Evolutionary conservation across 2,888 invertebrate species (phyloP), one percentile per base, ranked within the genome.

Genomic region (Plebejus argus): DNA sequence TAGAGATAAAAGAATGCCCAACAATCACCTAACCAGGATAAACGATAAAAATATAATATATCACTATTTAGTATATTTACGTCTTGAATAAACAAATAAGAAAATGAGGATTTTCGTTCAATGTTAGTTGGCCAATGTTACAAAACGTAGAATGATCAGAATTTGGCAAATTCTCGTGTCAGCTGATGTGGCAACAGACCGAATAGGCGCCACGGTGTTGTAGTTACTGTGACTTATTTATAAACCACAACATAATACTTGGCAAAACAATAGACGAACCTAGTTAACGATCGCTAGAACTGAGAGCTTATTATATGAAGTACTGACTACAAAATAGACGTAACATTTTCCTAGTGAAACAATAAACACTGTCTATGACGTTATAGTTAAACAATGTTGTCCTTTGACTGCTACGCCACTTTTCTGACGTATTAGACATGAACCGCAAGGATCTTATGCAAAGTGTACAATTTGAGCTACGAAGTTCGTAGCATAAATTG

Each of bases 201-300:
- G 39, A 35, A 8, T 20, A n/a, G 18, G 70, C 70, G 70, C 70
- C 70, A 70, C 70, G 33, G 35, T 39, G 18, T 33, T 70, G 33
- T 70, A 39, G 70, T 70, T 70, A 70, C 35, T 39, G 39, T 8
- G 39, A 70, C 45, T 70, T 70, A 70, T 70, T 70, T 70, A 35
- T 70, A 70, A 39, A 70, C 39, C 35, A 39, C 33, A 70, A 70
- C 70, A 66, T 66, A 66, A 66, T 66, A 66, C 58, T 61, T 61
- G 58, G 58, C 66, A 66, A 28, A 66, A 66, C 66, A 66, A 66
- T 66, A 66, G 15, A 28, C 20, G 66, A 66, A 66, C 66, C 28
- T 28, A 66, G 66, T 66, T 66, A 66, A 23, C 66, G 66, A 28
- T 66, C 66, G 66, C 12, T 66, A 28, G 4, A 58, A 20, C 58